Evolutionary conservation across 35 echinoderm and acorn worm species (phyloP), one percentile per base, ranked within the genome.

Genomic region (Hemicentrotus pulcherrimus): DNA sequence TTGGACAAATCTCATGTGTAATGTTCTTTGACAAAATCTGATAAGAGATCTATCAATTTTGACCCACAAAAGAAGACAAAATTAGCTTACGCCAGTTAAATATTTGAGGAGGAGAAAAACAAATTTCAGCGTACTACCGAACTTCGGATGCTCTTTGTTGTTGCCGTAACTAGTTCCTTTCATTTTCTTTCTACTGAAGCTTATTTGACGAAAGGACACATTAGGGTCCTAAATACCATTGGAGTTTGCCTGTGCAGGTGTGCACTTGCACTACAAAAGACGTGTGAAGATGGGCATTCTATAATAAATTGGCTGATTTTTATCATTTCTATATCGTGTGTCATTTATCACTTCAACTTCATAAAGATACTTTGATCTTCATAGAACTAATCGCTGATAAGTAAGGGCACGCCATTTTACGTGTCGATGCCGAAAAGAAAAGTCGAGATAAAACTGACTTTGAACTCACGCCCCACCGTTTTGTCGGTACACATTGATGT

Each of bases 251-350:
- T 15, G 88, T 90, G 32, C 88, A 90, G 88, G 88, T 90, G 88
- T 90, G 88, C 32, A 33, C 46, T 47, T 32, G 16, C 4, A 45
- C 12, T 90, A 90, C 32, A 90, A 90, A 41, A 45, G 88, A 90
- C 10, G 88, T 90, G 88, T 90, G 88, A 90, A 90, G 88, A 90
- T 45, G 32, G 12, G 46, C 32, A 90, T 90, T 90, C 65, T 90
- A 47, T 33, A 90, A 90, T 90, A 90, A 90, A 90, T 90, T 33
- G 88, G 32, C 88, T 90, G 88, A 90, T 90, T 90, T 59, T 90
- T 90, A 90, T 90, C 88, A 90, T 90, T 90, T 47, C 45, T 47
- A 33, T 33, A 90, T 90, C 88, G 18, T 46, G 14, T 90, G 46
- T 90, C 88, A 90, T 45, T 47, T 47, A 78, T 78, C 65, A 78